Base-by-base conservation (phyloP, 2,888 invertebrate species). In the Ennomos fuscantarius region DNA sequence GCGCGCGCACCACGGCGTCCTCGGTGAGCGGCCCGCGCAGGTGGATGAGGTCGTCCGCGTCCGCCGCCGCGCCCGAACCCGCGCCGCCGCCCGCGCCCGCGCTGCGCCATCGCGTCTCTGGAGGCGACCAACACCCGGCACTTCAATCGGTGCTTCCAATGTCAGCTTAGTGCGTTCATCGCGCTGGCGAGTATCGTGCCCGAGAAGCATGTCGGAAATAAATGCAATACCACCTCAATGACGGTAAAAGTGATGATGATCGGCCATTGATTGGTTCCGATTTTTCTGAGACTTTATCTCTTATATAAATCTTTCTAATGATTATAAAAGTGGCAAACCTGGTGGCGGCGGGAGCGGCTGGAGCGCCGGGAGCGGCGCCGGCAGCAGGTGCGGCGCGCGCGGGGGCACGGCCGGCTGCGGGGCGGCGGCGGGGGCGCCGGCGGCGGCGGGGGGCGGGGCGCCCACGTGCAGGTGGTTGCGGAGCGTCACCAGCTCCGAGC, bases 21-120 rank as follows among this genome's bases (percentile, higher is more conserved):
- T 99, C 98, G 35, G 98, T 98, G 74, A 98, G 94, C 50, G 98
- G 98, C 35, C 97, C 98, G 44, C 96, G 95, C 76, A 98, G 93
- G 91, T 98, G 98, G 82, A 98, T 98, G 74, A 98, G 94, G 92
- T 98, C 98, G 78, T 97, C 96, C 81, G 97, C 94, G 85, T 96
- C 93, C 52, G 63, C 55, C 61, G 68, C 58, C 56, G 73, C 63
- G 64, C 73, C 36, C 24, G 24, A 6, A 24, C 24, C 69, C 46
- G 43, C 48, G 34, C 49, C 53, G 62, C 54, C 60, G 67, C 56
- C 55, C 10, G 65, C 69, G 57, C 61, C 33, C 71, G 67, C 62
- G 76, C 68, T 81, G 70, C 77, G 82, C 83, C 83, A 82, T 76
- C 88, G 73, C 46, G 81, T 65, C 62, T 86, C 82, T 86, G 79